These are phyloP conservation scores for Hypolimnas misippus DNA, from an alignment of 2,888 invertebrate genomes.

Conservation along the genomic window DNA sequence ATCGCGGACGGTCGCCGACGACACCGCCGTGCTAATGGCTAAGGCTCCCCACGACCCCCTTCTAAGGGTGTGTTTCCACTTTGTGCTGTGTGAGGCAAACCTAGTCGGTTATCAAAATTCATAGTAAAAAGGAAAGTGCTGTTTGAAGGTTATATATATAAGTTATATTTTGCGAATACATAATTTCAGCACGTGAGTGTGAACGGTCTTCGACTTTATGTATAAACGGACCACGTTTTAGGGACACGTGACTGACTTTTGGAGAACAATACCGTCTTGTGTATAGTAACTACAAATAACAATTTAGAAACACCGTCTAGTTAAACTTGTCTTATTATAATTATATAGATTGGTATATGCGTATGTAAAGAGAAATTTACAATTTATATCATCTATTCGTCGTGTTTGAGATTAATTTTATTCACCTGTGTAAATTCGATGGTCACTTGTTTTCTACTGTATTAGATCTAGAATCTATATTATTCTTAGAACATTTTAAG, in stretches of 20 bases:
- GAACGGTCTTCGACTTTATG: not conserved
- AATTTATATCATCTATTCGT: too few species aligned
- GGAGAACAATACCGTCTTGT: constrained; percentile 5
- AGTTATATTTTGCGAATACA: not conserved
- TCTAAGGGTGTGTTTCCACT: constrained; percentile 33
- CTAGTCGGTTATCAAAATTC: not conserved
- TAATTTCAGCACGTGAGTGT: not conserved
- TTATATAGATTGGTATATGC: not conserved
- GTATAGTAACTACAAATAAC: not conserved
- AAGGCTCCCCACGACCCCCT: constrained; percentile 58
- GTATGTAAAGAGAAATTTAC: not conserved
- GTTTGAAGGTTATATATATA: not conserved
- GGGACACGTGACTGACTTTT: not conserved
- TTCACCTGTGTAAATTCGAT: too few species aligned
- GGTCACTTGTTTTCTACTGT: too few species aligned
- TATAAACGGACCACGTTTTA: not conserved
- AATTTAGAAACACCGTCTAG: not conserved
- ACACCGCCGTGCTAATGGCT: constrained; percentile 76
- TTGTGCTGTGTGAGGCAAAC: constrained; percentile 2
- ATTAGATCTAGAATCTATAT: too few species aligned
- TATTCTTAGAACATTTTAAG: too few species aligned
- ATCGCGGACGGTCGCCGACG: constrained; percentile 64
- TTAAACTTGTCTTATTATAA: not conserved
- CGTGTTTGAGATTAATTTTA: too few species aligned
- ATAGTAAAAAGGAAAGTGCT: not conserved